Evolutionary conservation across 2,113 vertebrate species (phyloP).

Genomic region (Alexandromys fortis): DNA sequence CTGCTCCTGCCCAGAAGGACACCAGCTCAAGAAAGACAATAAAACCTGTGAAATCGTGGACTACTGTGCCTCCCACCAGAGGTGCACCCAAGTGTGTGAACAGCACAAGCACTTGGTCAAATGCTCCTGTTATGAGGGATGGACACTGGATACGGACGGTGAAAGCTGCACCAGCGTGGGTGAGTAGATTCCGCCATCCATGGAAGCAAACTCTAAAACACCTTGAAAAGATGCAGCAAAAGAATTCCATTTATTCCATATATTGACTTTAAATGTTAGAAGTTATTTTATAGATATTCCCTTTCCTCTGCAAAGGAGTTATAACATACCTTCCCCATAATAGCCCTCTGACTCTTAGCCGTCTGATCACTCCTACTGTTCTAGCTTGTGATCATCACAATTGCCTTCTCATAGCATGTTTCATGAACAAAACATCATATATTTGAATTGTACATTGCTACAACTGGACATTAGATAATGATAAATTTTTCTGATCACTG

Average conservation of each 20-base stretch:
- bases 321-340: not conserved
- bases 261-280: not conserved
- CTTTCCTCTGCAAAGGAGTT: not conserved
- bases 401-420: not conserved
- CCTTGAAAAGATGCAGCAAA: not conserved
- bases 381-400: not conserved
- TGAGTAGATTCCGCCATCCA: constrained; percentile 75
- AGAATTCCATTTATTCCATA: not conserved
- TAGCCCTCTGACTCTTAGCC: not conserved
- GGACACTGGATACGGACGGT: constrained; percentile 93
- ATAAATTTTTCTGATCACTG: not conserved
- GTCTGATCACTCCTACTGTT: not conserved
- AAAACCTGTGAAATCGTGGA: constrained; percentile 95
- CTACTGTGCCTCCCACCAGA: constrained; percentile 94
- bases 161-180: constrained; percentile 94
- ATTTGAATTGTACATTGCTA: not conserved
- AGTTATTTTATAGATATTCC: not conserved
- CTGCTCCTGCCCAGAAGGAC: constrained; percentile 94
- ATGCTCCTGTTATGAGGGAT: constrained; percentile 97
- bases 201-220: not conserved
- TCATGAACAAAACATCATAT: not conserved
- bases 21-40: constrained; percentile 92
- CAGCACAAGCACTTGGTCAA: constrained; percentile 96
- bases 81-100: constrained; percentile 97
- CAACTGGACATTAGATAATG: not conserved